Evolutionary conservation across 2,113 vertebrate species (phyloP).

Genomic region (Coptodon bakossiorum): DNA sequence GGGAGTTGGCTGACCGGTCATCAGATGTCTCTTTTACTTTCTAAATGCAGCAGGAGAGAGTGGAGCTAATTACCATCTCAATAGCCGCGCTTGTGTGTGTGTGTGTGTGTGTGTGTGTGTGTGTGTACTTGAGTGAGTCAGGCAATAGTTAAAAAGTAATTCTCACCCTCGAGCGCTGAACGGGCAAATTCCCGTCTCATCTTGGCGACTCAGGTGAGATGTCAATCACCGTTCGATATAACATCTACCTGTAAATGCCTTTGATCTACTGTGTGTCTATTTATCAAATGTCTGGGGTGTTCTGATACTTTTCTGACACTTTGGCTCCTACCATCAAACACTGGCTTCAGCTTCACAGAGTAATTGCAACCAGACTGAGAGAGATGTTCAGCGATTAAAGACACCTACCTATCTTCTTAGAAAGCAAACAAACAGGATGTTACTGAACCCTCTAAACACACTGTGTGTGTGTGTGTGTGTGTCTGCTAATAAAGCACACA

Average conservation of each 20-base stretch:
- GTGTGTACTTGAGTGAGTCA: neutral
- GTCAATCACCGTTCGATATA: neutral
- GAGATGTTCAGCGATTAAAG: slow-evolving; percentile 1
- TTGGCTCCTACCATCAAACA: slow-evolving; percentile 7
- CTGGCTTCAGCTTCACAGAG: slow-evolving; percentile 6
- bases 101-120: neutral
- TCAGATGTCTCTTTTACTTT: slow-evolving; percentile 67
- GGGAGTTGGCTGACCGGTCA: slow-evolving; percentile 58
- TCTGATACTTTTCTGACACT: slow-evolving; percentile 7
- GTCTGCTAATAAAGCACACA: neutral
- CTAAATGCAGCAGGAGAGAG: slow-evolving; percentile 23
- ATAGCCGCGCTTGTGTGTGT: neutral
- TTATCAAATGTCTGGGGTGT: neutral
- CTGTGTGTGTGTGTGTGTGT: neutral
- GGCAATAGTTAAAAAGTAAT: neutral
- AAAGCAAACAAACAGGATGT: slow-evolving; percentile 34
- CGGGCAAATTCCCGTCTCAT: neutral
- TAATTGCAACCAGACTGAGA: slow-evolving; percentile 35
- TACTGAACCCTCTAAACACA: neutral
- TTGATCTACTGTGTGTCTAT: neutral
- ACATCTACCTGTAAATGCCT: neutral
- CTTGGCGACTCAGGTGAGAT: neutral
- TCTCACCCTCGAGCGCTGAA: neutral
- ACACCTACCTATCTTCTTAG: slow-evolving; percentile 15
- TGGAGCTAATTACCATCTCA: slow-evolving; percentile 60